phyloP scores from a whole-genome alignment of 2,888 invertebrate species.

The Amiota communis region DNA sequence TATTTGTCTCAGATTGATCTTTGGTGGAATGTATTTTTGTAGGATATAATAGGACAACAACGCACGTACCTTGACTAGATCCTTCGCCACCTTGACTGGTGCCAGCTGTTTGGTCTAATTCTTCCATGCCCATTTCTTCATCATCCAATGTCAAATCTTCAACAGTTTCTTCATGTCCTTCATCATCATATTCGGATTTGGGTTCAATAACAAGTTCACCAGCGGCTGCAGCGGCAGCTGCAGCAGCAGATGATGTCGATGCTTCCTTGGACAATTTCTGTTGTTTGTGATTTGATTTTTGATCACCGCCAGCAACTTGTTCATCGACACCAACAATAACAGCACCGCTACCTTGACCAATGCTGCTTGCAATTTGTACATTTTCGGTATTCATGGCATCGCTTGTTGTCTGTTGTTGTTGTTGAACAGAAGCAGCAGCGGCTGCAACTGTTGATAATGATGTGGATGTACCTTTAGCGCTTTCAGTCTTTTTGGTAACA shows the following conservation, averaged over 20 bases:
- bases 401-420: slow-evolving; percentile 49
- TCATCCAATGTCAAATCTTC: slow-evolving; percentile 91
- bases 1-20: neutral
- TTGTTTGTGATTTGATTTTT: slow-evolving; percentile 70
- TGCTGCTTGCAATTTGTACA: slow-evolving; percentile 56
- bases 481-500: slow-evolving; percentile 75
- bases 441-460: slow-evolving; percentile 39
- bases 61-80: slow-evolving; percentile 79
- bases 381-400: slow-evolving; percentile 72
- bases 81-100: slow-evolving; percentile 81
- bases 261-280: slow-evolving; percentile 56
- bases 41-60: no score
- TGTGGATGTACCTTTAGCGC: slow-evolving; percentile 70
- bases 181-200: slow-evolving; percentile 83
- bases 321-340: slow-evolving; percentile 50
- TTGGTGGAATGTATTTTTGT: no score
- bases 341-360: slow-evolving; percentile 50
- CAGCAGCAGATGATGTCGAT: slow-evolving; percentile 43
- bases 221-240: slow-evolving; percentile 48
- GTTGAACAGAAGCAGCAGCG: slow-evolving; percentile 46
- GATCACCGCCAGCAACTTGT: slow-evolving; percentile 51
- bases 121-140: slow-evolving; percentile 81
- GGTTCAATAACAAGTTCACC: slow-evolving; percentile 77
- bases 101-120: slow-evolving; percentile 77
- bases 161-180: slow-evolving; percentile 82